These are phyloP conservation scores for Cuculus canorus DNA, from an alignment of 2,797 vertebrate species.

Conservation along the genomic window DNA sequence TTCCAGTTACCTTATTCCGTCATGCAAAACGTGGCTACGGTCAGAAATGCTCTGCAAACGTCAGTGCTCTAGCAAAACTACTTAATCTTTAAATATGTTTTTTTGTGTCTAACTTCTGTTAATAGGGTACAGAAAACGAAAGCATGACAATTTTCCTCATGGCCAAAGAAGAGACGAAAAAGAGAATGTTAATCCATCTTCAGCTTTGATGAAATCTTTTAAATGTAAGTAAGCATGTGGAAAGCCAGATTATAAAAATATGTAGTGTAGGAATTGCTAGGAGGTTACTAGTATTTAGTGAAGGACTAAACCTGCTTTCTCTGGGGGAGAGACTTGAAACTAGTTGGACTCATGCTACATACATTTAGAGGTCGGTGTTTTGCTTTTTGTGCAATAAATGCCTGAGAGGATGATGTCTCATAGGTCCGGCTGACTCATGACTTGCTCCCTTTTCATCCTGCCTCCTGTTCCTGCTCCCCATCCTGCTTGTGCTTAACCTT, in stretches of 20 bases:
- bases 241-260: background rate
- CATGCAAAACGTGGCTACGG: background rate
- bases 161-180: constrained; percentile 76
- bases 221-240: constrained; percentile 80
- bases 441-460: background rate
- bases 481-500: background rate
- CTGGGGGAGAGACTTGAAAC: background rate
- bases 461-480: background rate
- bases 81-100: background rate
- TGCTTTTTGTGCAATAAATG: background rate
- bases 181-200: constrained; percentile 74
- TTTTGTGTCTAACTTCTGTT: background rate
- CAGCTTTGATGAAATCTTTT: constrained; percentile 84
- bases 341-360: background rate
- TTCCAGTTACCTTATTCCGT: background rate
- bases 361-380: background rate
- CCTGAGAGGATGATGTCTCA: background rate
- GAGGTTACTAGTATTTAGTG: background rate
- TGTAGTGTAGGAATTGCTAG: background rate
- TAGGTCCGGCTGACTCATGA: background rate
- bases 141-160: constrained; percentile 78
- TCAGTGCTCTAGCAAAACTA: background rate
- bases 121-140: constrained; percentile 82
- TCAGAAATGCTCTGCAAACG: background rate
- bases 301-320: background rate